These are phyloP conservation scores for Drosophila gunungcola DNA, from an alignment of 1,140 invertebrate species.

Conservation along the genomic window DNA sequence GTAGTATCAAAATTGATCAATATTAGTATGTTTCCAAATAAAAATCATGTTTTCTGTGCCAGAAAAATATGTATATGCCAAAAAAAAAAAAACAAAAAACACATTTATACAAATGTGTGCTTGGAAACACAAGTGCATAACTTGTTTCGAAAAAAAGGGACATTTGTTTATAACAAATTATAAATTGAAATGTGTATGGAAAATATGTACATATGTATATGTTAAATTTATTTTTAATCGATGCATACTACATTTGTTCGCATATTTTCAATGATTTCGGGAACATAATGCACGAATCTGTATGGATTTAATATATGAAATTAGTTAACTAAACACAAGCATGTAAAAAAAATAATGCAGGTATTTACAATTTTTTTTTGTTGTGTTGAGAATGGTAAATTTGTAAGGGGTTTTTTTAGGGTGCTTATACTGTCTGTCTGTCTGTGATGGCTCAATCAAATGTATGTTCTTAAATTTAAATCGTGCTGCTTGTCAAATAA, in stretches of 20 bases:
- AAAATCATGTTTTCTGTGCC: background rate
- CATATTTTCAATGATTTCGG: background rate
- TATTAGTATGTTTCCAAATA: slow-evolving; percentile 2
- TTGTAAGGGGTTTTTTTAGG: background rate
- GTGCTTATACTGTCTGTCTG: background rate
- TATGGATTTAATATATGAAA: background rate
- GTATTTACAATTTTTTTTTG: background rate
- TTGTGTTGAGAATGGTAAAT: background rate
- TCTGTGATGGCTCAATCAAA: background rate
- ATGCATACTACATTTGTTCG: background rate
- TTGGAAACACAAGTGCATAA: background rate
- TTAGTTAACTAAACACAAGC: background rate
- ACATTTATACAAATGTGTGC: background rate
- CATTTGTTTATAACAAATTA: background rate
- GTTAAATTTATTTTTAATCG: no score
- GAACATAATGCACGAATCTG: background rate
- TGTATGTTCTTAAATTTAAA: no score
- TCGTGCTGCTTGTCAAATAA: no score
- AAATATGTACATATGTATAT: background rate
- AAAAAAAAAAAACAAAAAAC: background rate
- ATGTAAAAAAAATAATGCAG: slow-evolving; percentile 1
- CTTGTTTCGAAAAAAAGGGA: background rate
- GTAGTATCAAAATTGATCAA: slow-evolving; percentile 8
- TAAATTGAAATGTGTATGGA: background rate
- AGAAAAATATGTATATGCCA: background rate